Evolutionary conservation across 2,797 vertebrate species (phyloP).

Genomic region (Austrolebias charrua): DNA sequence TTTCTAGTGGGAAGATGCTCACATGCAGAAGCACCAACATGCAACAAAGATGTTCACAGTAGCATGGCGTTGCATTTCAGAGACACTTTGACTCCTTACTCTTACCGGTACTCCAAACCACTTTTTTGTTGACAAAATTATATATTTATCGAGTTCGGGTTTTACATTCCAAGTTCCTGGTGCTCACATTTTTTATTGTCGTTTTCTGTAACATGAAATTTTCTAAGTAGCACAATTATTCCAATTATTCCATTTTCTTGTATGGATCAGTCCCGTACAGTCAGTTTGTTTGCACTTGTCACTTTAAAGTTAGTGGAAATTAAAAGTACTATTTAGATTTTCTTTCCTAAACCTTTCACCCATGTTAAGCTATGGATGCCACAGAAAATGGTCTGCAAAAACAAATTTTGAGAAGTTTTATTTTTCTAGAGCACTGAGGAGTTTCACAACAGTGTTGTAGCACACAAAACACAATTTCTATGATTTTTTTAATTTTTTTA

Average conservation of each 20-base stretch:
- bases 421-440: constrained; percentile 9
- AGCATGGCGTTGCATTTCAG: not conserved
- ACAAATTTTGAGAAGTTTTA: too few species aligned
- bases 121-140: constrained; percentile 40
- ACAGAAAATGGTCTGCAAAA: too few species aligned
- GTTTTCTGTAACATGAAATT: constrained; percentile 36
- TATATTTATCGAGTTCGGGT: constrained; percentile 58
- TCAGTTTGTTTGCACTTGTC: constrained; percentile 69
- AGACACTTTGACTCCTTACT: constrained; percentile 24
- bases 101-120: constrained; percentile 6
- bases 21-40: constrained; percentile 14
- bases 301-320: constrained; percentile 61
- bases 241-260: constrained; percentile 30
- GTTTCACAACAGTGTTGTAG: constrained; percentile 11
- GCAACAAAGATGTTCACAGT: constrained; percentile 8
- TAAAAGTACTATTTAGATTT: not conserved
- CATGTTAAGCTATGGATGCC: too few species aligned
- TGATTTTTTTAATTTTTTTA: not conserved
- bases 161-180: constrained; percentile 42
- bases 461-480: constrained; percentile 13
- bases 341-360: too few species aligned
- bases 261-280: constrained; percentile 20
- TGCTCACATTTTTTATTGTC: constrained; percentile 42
- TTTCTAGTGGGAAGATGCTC: constrained; percentile 6
- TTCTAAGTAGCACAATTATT: constrained; percentile 43